Evolutionary conservation across 1,140 invertebrate species (phyloP), one percentile per base, ranked within the genome.

Genomic region (Lineus longissimus): DNA sequence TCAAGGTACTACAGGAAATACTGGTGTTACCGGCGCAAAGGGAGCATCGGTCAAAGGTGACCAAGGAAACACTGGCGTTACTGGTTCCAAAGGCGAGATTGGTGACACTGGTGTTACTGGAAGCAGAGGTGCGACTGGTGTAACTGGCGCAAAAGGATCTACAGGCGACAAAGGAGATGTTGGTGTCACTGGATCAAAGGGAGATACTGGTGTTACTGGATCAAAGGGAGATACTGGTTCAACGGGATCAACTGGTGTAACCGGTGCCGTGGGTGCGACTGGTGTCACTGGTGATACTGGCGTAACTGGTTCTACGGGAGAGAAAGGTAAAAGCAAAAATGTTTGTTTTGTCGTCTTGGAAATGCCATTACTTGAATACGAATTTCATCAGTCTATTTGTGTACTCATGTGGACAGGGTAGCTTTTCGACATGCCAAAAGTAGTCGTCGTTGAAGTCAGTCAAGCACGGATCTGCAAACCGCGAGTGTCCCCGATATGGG

Each of bases 101-200:
- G 60, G 60, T 6, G 31, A 59, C 22, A 62, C 19, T 22, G 60
- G 60, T 19, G 51, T 25, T 9, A 57, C 51, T 55, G 60, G 60
- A 6, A 9, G 55, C 17, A 55, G 17, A 36, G 60, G 60, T n/a
- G n/a, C 19, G 6, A 54, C 27, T 19, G 60, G 60, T 54, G 25
- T 57, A 13, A 55, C 23, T 54, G 60, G 60, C 13, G 7, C 27
- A 40, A 33, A 6, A 23, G 60, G 60, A 29, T 6, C 2, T 2
- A 22, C 4, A 27, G 60, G 60, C 22, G 25, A 19, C 6, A 27
- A 51, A 23, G 47, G 47, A 4, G n/a, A n/a, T 23, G n/a, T 27
- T 27, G 47, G 47, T 51, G 25, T 27, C 4, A 27, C 47, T 7
- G 47, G 47, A 7, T 4, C n/a, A 19, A 19, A 19, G 4, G 47